Conservation (phyloP, 2,888 invertebrate species). For the Adelognathus sp. region DNA sequence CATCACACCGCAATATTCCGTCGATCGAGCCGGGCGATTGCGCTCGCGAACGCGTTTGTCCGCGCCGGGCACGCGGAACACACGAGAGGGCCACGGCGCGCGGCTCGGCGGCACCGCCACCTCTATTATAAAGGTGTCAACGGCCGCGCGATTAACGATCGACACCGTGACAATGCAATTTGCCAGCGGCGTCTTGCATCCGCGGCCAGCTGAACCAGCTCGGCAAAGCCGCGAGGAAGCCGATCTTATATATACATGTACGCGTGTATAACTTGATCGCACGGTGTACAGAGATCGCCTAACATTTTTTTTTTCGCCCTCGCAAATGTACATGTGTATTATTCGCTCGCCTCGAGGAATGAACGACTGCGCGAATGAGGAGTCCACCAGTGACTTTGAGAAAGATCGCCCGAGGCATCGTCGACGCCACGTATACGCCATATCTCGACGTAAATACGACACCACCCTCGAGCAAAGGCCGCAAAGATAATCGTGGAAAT, state of each 20-base stretch:
- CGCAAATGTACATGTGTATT: not conserved
- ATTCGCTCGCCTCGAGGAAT: not conserved
- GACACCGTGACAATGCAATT: constrained; percentile 71
- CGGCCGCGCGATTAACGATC: constrained; percentile 70
- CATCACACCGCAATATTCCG: constrained; percentile 64
- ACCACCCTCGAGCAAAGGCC: constrained; percentile 20
- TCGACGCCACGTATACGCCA: not conserved
- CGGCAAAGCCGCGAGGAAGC: not conserved
- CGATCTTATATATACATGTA: not conserved
- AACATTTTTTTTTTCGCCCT: not conserved
- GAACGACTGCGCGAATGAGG: not conserved
- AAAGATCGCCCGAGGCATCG: constrained; percentile 4
- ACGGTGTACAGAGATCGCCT: not conserved
- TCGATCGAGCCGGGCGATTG: constrained; percentile 74
- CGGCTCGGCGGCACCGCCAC: too few relatives aligned
- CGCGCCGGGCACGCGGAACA: constrained; percentile 77
- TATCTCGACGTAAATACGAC: not conserved
- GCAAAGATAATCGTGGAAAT: not conserved
- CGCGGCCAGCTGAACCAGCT: constrained; percentile 25
- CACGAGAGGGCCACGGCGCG: constrained; percentile 49
- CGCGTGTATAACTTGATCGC: not conserved
- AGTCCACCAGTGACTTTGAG: not conserved
- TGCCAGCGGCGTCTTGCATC: constrained; percentile 53
- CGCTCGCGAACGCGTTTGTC: constrained; percentile 59
- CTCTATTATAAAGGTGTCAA: constrained; percentile 72